Evolutionary conservation across 2,797 vertebrate species (phyloP).

Genomic region (Poecilia velifera): DNA sequence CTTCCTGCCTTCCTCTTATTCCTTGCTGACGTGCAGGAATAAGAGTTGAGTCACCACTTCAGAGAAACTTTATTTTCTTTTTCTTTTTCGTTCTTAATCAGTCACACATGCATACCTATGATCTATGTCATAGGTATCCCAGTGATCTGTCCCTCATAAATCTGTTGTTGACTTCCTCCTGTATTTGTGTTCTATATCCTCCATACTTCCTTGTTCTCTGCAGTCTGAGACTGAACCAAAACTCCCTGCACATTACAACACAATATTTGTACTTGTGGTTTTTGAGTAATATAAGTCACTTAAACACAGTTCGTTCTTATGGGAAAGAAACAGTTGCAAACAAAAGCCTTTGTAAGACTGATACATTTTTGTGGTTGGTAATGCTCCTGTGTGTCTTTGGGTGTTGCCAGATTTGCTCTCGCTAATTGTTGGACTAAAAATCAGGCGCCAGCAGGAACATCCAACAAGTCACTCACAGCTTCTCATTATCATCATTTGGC

Average conservation of each 20-base stretch:
- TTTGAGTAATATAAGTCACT: conserved; percentile 19
- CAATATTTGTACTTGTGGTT: conserved; percentile 35
- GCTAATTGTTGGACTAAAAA: conserved; percentile 42
- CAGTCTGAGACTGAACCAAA: conserved; percentile 25
- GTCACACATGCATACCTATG: conserved; percentile 13
- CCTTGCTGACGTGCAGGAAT: conserved; percentile 28
- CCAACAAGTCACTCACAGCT: conserved; percentile 43
- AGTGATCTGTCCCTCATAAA: conserved; percentile 27
- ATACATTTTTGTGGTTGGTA: conserved; percentile 30
- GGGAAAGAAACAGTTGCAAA: conserved; percentile 31
- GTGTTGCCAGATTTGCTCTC: conserved; percentile 36
- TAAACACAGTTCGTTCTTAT: conserved; percentile 21
- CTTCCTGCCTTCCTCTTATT: not conserved
- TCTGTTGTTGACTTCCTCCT: conserved; percentile 12
- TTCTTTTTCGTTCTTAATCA: conserved; percentile 11
- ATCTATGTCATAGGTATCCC: conserved; percentile 38
- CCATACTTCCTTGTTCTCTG: conserved; percentile 22
- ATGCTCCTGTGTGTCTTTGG: conserved; percentile 27
- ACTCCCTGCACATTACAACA: conserved; percentile 32
- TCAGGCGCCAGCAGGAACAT: conserved; percentile 36
- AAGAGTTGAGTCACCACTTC: conserved; percentile 39
- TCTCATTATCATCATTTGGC: conserved; percentile 66
- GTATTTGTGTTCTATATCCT: conserved; percentile 23
- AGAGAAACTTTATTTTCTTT: conserved; percentile 19
- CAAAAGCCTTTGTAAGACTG: conserved; percentile 23